Evolutionary conservation across 30 jellyfish, hydroid and myxozoan species (phyloP).

Genomic region (Sanderia malayensis): DNA sequence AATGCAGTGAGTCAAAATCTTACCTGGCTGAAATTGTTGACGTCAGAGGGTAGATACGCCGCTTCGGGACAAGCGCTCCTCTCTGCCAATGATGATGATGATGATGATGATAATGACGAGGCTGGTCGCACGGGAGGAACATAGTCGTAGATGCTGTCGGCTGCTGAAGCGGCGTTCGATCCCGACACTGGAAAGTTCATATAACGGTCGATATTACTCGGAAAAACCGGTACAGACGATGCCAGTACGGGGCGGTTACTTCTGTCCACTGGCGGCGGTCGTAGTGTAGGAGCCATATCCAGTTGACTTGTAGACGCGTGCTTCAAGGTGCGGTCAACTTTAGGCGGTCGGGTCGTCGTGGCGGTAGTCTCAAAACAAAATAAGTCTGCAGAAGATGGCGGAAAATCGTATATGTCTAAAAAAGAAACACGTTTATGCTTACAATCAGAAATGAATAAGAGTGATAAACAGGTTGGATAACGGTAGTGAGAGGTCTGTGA

Average conservation of each 20-base stretch:
- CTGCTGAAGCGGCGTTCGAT: background rate
- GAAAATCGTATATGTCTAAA: constrained; percentile 27
- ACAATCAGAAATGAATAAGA: too few relatives aligned
- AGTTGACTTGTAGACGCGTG: constrained; percentile 46
- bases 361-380: constrained; percentile 30
- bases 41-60: background rate
- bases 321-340: constrained; percentile 50
- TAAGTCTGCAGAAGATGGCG: constrained; percentile 48
- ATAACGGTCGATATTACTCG: constrained; percentile 25
- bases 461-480: too few relatives aligned
- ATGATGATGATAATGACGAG: too few relatives aligned
- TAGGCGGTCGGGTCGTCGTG: constrained; percentile 25
- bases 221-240: constrained; percentile 49
- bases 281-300: constrained; percentile 9
- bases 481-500: too few relatives aligned
- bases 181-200: background rate
- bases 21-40: background rate
- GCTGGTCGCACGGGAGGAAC: constrained; percentile 1
- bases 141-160: background rate
- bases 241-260: constrained; percentile 41
- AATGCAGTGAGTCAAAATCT: too few relatives aligned
- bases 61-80: background rate
- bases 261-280: constrained; percentile 63
- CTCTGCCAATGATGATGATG: too few relatives aligned
- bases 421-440: too few relatives aligned